Percentiles rank a stretch among this genome's conserved stretches.
These are phyloP conservation scores for Coelopa frigida DNA, from an alignment of 1,140 invertebrate genomes.

Conservation along the genomic window DNA sequence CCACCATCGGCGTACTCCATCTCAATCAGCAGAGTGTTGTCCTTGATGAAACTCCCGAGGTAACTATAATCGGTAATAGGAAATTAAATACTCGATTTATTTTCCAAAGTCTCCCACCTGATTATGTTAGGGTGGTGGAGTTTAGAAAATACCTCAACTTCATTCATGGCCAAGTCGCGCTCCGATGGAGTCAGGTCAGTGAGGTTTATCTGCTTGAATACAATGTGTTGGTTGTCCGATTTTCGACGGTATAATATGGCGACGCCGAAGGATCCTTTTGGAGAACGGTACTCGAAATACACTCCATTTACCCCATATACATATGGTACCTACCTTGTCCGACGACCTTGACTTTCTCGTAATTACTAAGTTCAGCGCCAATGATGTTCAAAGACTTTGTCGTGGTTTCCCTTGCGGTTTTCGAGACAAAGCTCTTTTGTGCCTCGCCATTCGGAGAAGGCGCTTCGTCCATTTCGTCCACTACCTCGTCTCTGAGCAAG, in stretches of 20 bases:
- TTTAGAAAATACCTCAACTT: slow-evolving; percentile 64
- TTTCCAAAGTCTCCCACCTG: slow-evolving; percentile 22
- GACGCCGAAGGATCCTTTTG: slow-evolving; percentile 64
- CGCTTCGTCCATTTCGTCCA: no score
- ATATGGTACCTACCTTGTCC: slow-evolving; percentile 23
- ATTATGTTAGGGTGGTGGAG: slow-evolving; percentile 70
- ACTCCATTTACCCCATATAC: not conserved
- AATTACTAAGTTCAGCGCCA: slow-evolving; percentile 33
- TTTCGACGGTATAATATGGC: slow-evolving; percentile 63
- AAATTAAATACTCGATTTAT: not conserved
- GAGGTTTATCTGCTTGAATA: slow-evolving; percentile 72
- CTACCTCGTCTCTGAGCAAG: slow-evolving; percentile 15
- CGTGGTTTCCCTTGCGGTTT: not conserved
- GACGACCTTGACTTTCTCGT: slow-evolving; percentile 36
- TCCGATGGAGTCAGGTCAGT: slow-evolving; percentile 61
- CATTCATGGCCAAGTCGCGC: slow-evolving; percentile 66
- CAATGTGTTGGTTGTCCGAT: slow-evolving; percentile 58
- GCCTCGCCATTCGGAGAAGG: no score
- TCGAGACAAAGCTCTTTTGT: no score
- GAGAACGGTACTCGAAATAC: not conserved
- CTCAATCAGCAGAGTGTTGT: slow-evolving; percentile 68
- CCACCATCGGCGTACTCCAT: slow-evolving; percentile 78
- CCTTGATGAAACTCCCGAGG: slow-evolving; percentile 66
- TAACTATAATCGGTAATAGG: slow-evolving; percentile 47
- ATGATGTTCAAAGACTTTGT: slow-evolving; percentile 13